These are phyloP conservation scores for Hippoglossus hippoglossus DNA, from an alignment of 2,797 vertebrate genomes.

Conservation along the genomic window DNA sequence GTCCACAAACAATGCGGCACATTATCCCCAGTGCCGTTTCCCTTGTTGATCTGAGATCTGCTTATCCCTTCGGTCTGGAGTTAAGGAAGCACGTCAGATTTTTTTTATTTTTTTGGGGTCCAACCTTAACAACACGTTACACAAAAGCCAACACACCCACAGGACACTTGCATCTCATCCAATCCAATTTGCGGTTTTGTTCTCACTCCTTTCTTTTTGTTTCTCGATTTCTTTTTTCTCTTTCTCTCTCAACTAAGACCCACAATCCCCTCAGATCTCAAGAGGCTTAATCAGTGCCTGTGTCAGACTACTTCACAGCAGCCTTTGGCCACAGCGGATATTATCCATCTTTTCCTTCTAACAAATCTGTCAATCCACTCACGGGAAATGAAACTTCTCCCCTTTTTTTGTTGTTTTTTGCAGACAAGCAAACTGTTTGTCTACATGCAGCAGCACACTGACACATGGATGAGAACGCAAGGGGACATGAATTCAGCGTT, in stretches of 20 bases:
- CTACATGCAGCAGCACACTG: slow-evolving; percentile 40
- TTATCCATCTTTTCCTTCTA: slow-evolving; percentile 83
- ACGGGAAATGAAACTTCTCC: slow-evolving; percentile 81
- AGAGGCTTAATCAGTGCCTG: slow-evolving; percentile 86
- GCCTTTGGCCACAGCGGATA: slow-evolving; percentile 82
- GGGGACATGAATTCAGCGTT: slow-evolving; percentile 61
- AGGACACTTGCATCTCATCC: slow-evolving; percentile 75
- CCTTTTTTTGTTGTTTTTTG: slow-evolving; percentile 40
- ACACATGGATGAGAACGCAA: slow-evolving; percentile 21
- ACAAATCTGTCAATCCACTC: slow-evolving; percentile 84
- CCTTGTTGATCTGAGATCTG: slow-evolving; percentile 60
- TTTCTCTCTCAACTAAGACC: slow-evolving; percentile 76
- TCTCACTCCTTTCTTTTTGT: slow-evolving; percentile 62
- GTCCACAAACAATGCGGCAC: slow-evolving; percentile 44
- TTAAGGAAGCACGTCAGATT: slow-evolving; percentile 72
- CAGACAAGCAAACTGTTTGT: slow-evolving; percentile 69
- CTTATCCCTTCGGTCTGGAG: slow-evolving; percentile 62
- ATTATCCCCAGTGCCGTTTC: slow-evolving; percentile 39
- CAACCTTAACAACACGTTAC: slow-evolving; percentile 63
- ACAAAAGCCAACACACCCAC: slow-evolving; percentile 67
- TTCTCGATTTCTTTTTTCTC: slow-evolving; percentile 44
- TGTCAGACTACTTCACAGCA: slow-evolving; percentile 82
- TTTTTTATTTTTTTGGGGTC: slow-evolving; percentile 28
- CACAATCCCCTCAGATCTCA: slow-evolving; percentile 83
- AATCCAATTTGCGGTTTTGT: slow-evolving; percentile 79